These are phyloP conservation scores for Harpalus rubripes DNA, from an alignment of 2,888 invertebrate species.

Conservation along the genomic window DNA sequence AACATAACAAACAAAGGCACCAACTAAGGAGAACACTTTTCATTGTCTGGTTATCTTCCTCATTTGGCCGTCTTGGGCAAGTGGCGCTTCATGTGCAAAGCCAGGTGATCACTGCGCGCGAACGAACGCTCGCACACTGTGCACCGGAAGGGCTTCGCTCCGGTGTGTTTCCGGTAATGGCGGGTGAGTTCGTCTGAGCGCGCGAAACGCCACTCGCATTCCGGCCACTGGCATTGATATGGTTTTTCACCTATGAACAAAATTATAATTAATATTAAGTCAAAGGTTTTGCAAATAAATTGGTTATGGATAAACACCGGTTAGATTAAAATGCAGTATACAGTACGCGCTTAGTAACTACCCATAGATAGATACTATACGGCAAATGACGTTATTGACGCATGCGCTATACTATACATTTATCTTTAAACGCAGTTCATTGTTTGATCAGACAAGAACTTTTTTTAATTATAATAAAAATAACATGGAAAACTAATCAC, in stretches of 20 bases:
- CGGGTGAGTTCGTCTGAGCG: conserved; percentile 97
- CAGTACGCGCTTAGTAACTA: too few relatives aligned
- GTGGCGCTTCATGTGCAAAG: conserved; percentile 97
- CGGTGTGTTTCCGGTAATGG: conserved; percentile 98
- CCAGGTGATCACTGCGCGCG: conserved; percentile 96
- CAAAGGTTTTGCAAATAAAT: too few relatives aligned
- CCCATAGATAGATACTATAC: too few relatives aligned
- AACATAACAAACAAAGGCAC: conserved; percentile 40
- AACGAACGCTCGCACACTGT: conserved; percentile 96
- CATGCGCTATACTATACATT: too few relatives aligned
- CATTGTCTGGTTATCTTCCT: conserved; percentile 22
- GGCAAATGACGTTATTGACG: too few relatives aligned
- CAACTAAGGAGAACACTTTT: conserved; percentile 14
- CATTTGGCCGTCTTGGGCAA: conserved; percentile 91
- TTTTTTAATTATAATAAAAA: too few relatives aligned
- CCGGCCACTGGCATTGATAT: conserved; percentile 98
- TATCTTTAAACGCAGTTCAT: too few relatives aligned
- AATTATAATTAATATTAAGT: background rate
- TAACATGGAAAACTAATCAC: too few relatives aligned
- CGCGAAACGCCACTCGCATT: conserved; percentile 98
- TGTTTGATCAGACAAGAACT: too few relatives aligned
- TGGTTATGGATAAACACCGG: too few relatives aligned
- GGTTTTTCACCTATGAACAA: conserved; percentile 92
- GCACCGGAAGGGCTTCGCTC: conserved; percentile 98
- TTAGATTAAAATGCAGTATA: too few relatives aligned